Percentiles rank a stretch among this genome's conserved stretches.
These are phyloP conservation scores for Dynastes maya DNA, from an alignment of 2,888 invertebrate species.

Conservation along the genomic window DNA sequence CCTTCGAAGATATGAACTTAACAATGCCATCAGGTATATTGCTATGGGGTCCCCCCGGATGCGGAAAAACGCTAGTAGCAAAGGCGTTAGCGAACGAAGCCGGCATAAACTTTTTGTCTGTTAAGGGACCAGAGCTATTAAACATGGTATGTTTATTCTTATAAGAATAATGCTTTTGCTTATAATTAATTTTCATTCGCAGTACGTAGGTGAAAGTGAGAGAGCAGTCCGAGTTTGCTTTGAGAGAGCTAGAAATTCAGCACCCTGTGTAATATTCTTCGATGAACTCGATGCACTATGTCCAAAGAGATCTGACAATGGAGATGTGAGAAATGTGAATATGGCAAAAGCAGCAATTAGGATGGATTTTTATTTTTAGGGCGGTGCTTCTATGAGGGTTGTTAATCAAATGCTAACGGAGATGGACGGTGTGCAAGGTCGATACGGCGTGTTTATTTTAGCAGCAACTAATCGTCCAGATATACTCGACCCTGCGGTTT, in stretches of 20 bases:
- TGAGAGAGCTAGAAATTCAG: conserved; percentile 92
- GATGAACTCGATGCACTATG: conserved; percentile 98
- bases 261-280: conserved; percentile 99
- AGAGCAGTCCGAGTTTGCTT: conserved; percentile 97
- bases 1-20: conserved; percentile 85
- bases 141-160: conserved; percentile 84
- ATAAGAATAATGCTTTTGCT: conserved; percentile 38
- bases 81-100: conserved; percentile 99
- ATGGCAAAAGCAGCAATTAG: background rate
- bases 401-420: conserved; percentile 98
- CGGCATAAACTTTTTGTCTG: conserved; percentile 98
- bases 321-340: conserved; percentile 71
- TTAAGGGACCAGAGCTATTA: conserved; percentile 97
- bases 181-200: conserved; percentile 44
- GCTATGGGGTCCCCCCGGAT: conserved; percentile 97
- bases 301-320: conserved; percentile 85
- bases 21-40: conserved; percentile 90
- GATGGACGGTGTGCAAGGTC: conserved; percentile 96
- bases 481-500: conserved; percentile 95
- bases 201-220: conserved; percentile 99
- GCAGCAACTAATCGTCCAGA: conserved; percentile 98
- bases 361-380: conserved; percentile 65
- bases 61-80: conserved; percentile 95
- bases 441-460: conserved; percentile 94
- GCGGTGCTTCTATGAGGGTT: conserved; percentile 85